These are phyloP conservation scores for Babylonia areolata DNA, from an alignment of 1,140 invertebrate species.

Conservation along the genomic window DNA sequence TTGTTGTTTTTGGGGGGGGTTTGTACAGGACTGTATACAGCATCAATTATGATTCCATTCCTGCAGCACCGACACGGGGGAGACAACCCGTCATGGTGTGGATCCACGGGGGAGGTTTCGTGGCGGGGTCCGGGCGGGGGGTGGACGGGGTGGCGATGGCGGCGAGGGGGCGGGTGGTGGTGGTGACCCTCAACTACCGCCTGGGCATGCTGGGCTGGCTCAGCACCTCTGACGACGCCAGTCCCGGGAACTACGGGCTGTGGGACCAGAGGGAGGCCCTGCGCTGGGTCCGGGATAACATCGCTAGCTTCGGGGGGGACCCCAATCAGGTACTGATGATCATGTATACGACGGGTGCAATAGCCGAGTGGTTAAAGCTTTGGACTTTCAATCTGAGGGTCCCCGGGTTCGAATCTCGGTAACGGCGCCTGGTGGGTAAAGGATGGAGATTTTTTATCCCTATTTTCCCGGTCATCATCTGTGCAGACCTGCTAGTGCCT, in stretches of 20 bases:
- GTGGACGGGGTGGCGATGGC: conserved; percentile 22
- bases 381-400: too few relatives aligned
- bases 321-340: conserved; percentile 52
- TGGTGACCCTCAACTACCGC: conserved; percentile 44
- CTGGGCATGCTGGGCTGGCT: conserved; percentile 42
- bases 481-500: too few relatives aligned
- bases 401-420: too few relatives aligned
- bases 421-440: too few relatives aligned
- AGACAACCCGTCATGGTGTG: conserved; percentile 36
- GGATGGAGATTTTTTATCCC: too few relatives aligned
- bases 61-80: background rate
- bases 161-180: conserved; percentile 28
- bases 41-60: too few relatives aligned
- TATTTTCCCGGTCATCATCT: too few relatives aligned
- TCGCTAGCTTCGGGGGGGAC: conserved; percentile 62
- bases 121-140: conserved; percentile 7
- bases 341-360: too few relatives aligned
- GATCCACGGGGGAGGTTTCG: conserved; percentile 35
- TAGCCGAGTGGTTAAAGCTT: too few relatives aligned
- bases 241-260: conserved; percentile 40
- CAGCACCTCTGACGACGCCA: conserved; percentile 3
- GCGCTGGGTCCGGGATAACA: conserved; percentile 78
- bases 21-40: too few relatives aligned
- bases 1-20: too few relatives aligned
- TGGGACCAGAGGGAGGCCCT: conserved; percentile 80